phyloP scores from a whole-genome alignment of 2,797 vertebrate species.

The Pangasius krempfi region DNA sequence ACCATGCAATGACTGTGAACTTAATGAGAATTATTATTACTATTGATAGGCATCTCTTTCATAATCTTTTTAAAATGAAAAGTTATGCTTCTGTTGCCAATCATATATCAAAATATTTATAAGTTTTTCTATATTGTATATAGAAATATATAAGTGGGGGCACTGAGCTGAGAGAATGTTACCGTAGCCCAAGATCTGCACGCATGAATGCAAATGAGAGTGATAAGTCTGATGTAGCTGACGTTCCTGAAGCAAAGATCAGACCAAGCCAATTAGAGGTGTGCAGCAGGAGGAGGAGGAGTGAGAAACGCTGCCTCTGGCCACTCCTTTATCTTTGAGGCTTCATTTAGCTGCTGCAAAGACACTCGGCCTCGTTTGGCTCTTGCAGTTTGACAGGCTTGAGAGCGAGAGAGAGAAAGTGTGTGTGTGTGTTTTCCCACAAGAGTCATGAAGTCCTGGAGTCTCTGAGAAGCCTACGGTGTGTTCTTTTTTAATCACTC shows the following conservation, averaged over 20 bases:
- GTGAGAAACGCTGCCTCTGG: neutral
- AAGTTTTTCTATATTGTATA: neutral
- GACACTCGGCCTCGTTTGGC: neutral
- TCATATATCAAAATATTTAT: neutral
- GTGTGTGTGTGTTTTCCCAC: neutral
- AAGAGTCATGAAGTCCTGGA: neutral
- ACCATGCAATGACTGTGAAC: neutral
- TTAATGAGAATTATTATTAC: neutral
- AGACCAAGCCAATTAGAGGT: slow-evolving; percentile 14
- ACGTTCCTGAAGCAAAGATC: slow-evolving; percentile 12
- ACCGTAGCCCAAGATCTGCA: neutral
- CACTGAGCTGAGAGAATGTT: neutral
- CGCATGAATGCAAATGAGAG: no score
- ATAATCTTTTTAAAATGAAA: neutral
- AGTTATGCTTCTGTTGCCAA: neutral
- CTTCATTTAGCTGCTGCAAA: slow-evolving; percentile 16
- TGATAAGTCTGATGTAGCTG: slow-evolving; percentile 3
- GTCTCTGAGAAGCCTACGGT: neutral
- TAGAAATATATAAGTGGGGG: neutral
- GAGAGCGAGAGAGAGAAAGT: neutral
- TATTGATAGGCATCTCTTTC: neutral
- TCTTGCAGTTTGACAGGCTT: slow-evolving; percentile 20
- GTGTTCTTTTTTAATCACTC: slow-evolving; percentile 1
- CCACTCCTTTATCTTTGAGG: slow-evolving; percentile 2
- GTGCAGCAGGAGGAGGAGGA: neutral